Base-by-base conservation (phyloP, 2,888 invertebrate genomes). In the Nemoura dubitans region DNA sequence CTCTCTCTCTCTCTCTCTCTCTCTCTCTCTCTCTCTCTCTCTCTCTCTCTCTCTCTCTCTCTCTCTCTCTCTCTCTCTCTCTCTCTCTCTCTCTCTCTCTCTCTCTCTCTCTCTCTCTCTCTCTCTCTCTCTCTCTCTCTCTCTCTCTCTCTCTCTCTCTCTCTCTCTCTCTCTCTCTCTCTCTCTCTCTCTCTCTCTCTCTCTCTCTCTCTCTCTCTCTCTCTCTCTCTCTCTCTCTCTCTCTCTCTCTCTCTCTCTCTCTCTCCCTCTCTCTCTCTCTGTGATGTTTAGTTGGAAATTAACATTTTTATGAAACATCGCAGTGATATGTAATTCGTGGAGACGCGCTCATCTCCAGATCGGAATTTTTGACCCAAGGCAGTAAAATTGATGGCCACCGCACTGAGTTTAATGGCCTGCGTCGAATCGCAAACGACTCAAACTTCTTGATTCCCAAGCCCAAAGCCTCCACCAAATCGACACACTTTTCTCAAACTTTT, bases 281-380 rank as follows among this genome's bases (percentile, higher is more conserved):
- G 59, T 21, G 59, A 59, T 59, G 59, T 36, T 36, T 36, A 36
- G 59, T 10, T 21, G 14, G 59, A 21, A 59, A 59, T 59, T 59
- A 59, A 59, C 59, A 59, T 59, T 59, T 59, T 59, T 59, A 59
- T 59, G 59, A 59, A 59, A 59, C 16, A 59, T 59, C 59, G 36
- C 36, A 36, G 36, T 36, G n/a, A n/a, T n/a, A n/a, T n/a, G 36
- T 36, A 36, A 36, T 36, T 36, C 36, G 59, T 59, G 14, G 14
- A 59, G 59, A 59, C 21, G 59, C 10, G 59, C 36, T 6, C 59
- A 59, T 59, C 59, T 59, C 14, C 59, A 21, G 59, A 10, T 59
- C 16, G 59, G 59, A 59, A 59, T 59, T 59, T 59, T 59, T 10
- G n/a, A 59, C 59, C 59, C 59, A 59, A 21, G 59, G 59, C 59